These are phyloP conservation scores for Palaemon carinicauda DNA, from an alignment of 1,140 invertebrate genomes.

Conservation along the genomic window DNA sequence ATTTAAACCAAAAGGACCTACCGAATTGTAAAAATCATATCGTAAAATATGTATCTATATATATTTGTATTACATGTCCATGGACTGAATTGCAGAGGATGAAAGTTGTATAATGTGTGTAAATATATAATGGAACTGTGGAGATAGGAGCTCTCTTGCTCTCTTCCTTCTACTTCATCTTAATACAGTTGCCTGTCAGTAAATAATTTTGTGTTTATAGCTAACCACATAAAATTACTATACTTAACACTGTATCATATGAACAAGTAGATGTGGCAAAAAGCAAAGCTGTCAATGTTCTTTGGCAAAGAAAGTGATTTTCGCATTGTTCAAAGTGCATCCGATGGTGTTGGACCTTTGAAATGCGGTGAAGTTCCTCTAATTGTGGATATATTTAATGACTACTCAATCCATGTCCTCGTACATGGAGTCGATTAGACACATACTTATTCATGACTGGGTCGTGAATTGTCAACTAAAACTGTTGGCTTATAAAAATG, in stretches of 20 bases:
- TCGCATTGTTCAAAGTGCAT: not conserved
- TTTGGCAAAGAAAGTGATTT: not conserved
- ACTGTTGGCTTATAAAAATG: not conserved
- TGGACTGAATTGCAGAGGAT: no score
- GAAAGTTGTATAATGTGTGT: not conserved
- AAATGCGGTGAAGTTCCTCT: not conserved
- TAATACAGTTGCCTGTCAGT: not conserved
- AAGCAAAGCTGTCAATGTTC: no score
- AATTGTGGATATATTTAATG: not conserved
- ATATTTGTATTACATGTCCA: not conserved
- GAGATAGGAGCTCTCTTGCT: not conserved
- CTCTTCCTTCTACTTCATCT: not conserved
- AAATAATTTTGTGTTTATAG: not conserved
- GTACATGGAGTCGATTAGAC: slow-evolving; percentile 13
- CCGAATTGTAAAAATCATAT: not conserved
- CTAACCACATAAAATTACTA: no score
- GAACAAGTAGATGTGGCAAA: no score
- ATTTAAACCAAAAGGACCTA: slow-evolving; percentile 8
- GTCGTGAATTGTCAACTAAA: slow-evolving; percentile 24
- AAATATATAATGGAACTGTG: not conserved
- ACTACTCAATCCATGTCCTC: slow-evolving; percentile 29
- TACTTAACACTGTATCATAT: no score
- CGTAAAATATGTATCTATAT: slow-evolving; percentile 26
- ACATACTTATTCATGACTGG: not conserved
- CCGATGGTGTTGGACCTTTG: not conserved